These are phyloP conservation scores for Dione juno DNA, from an alignment of 2,888 invertebrate genomes.

Conservation along the genomic window DNA sequence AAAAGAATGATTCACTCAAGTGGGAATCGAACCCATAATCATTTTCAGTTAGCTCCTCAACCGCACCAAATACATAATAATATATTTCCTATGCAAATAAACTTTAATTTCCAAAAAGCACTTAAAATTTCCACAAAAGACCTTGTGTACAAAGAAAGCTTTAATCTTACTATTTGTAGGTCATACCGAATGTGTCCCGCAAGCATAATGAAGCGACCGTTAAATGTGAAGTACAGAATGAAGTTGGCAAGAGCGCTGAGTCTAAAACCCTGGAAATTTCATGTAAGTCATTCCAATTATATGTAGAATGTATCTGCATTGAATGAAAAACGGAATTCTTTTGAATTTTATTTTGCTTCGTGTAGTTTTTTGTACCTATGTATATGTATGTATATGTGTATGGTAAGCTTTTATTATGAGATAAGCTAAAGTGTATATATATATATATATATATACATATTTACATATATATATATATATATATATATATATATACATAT, in stretches of 20 bases:
- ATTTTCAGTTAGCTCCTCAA: too few relatives aligned
- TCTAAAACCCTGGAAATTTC: constrained; percentile 94
- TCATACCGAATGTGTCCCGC: constrained; percentile 90
- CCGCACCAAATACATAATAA: too few relatives aligned
- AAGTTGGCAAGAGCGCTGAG: constrained; percentile 94
- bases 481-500: too few relatives aligned
- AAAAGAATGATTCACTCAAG: too few relatives aligned
- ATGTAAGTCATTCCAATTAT: constrained; percentile 86
- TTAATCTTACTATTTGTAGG: constrained; percentile 61
- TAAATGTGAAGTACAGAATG: constrained; percentile 96
- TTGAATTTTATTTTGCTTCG: not conserved
- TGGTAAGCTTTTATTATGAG: too few relatives aligned
- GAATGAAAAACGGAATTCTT: not conserved
- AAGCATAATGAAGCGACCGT: constrained; percentile 94
- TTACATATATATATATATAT: too few relatives aligned
- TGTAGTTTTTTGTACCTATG: not conserved
- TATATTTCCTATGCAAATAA: not conserved
- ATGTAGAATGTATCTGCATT: constrained; percentile 12
- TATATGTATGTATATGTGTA: too few relatives aligned
- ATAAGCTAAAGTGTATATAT: too few relatives aligned
- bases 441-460: too few relatives aligned
- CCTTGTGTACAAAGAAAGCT: constrained; percentile 20
- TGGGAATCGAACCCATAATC: too few relatives aligned
- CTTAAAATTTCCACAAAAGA: constrained; percentile 11
- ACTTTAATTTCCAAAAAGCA: constrained; percentile 6